A percentile compares a stretch with the other conserved stretches of the same genome.
Conservation (phyloP, 2,113 vertebrate genomes). For the Oplegnathus fasciatus region DNA sequence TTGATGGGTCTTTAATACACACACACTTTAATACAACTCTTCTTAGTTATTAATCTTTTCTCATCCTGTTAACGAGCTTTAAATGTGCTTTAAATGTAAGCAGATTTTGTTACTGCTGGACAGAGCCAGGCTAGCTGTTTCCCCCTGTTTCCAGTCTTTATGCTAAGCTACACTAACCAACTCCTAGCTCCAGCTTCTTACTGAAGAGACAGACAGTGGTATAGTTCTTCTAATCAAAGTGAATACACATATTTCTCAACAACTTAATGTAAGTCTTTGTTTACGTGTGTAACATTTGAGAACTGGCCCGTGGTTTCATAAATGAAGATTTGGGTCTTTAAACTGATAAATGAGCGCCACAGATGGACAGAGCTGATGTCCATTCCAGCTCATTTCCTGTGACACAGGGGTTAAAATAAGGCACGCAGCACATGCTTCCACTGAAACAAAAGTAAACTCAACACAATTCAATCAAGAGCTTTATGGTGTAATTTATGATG, state of each 20-base stretch:
- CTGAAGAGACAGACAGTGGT: neutral
- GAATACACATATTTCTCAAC: neutral
- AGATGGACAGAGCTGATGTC: conserved; percentile 9
- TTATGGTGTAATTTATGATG: conserved; percentile 59
- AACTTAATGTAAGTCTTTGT: neutral
- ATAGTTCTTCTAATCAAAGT: neutral
- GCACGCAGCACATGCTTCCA: conserved; percentile 22
- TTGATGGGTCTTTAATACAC: neutral
- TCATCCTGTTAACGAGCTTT: neutral
- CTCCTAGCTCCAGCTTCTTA: neutral
- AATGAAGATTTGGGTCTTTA: neutral
- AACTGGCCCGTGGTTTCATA: neutral
- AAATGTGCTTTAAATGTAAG: neutral
- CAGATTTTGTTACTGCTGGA: neutral
- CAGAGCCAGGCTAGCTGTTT: neutral
- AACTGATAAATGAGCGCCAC: neutral
- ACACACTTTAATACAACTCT: neutral
- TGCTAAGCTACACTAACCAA: neutral
- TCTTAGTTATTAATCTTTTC: neutral
- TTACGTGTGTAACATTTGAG: neutral
- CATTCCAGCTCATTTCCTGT: conserved; percentile 44
- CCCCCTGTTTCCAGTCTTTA: neutral
- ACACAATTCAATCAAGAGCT: conserved; percentile 52
- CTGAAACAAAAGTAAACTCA: conserved; percentile 40
- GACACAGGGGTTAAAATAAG: conserved; percentile 23